Evolutionary conservation across 2,113 vertebrate genomes (phyloP).

Genomic region (Melozone crissalis): DNA sequence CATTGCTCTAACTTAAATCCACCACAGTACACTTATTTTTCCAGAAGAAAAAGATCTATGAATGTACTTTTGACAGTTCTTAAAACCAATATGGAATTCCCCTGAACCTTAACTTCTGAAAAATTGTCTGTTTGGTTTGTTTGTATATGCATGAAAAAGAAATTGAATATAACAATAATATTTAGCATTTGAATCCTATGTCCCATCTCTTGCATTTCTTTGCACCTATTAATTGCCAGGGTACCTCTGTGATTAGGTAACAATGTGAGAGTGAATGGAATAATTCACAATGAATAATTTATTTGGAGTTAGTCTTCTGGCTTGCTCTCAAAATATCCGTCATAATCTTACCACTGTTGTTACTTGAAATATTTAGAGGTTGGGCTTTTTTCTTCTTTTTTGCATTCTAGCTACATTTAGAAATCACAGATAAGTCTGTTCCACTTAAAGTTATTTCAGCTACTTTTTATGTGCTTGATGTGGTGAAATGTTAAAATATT

Average conservation of each 20-base stretch:
- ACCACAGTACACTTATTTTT: neutral
- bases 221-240: neutral
- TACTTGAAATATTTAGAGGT: neutral
- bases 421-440: neutral
- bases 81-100: neutral
- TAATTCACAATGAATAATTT: constrained; percentile 29
- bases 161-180: neutral
- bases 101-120: neutral
- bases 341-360: neutral
- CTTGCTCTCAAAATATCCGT: neutral
- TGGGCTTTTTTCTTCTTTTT: neutral
- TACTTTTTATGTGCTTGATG: neutral
- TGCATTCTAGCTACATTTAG: neutral
- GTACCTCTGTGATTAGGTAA: neutral
- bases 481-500: neutral
- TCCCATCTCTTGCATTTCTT: neutral
- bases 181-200: neutral
- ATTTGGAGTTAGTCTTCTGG: neutral
- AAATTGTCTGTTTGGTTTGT: neutral
- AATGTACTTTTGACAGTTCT: neutral
- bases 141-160: neutral
- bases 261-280: neutral
- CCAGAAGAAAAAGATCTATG: neutral
- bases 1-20: neutral
- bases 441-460: neutral